A percentile compares a stretch with the other conserved stretches of the same genome.
These are phyloP conservation scores for Mustela lutreola DNA, from an alignment of 2,113 vertebrate genomes.

Conservation along the genomic window DNA sequence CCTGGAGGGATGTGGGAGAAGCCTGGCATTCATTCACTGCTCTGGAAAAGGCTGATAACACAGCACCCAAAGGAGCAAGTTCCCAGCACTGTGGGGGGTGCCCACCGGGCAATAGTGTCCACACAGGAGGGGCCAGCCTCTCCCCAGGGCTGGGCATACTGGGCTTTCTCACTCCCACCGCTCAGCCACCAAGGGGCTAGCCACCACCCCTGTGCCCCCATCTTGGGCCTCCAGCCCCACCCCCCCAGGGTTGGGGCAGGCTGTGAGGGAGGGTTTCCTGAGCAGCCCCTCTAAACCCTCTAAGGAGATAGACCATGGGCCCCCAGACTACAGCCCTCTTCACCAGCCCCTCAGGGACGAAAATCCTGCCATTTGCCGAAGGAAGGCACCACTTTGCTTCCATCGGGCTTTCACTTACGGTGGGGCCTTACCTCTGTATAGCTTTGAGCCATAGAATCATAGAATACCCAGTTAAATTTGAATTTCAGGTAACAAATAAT, in stretches of 20 bases:
- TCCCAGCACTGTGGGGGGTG: accelerated
- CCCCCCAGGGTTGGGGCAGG: background rate
- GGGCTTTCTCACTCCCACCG: accelerated
- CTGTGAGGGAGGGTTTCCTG: background rate
- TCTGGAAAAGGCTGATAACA: conserved; percentile 4
- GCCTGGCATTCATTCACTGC: background rate
- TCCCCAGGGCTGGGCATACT: background rate
- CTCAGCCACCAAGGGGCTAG: background rate
- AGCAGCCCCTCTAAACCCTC: too few species aligned
- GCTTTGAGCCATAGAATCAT: background rate
- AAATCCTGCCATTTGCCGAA: background rate
- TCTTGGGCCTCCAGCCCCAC: background rate
- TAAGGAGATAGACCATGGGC: background rate
- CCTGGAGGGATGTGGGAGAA: background rate
- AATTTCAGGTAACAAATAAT: background rate
- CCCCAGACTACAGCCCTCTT: background rate
- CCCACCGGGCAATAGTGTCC: background rate
- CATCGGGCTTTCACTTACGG: background rate
- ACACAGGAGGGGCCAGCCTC: accelerated
- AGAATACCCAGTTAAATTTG: background rate
- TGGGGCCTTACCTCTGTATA: background rate
- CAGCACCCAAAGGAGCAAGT: background rate
- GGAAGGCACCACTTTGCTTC: background rate
- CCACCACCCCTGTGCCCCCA: too few species aligned
- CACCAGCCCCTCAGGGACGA: too few species aligned